phyloP scores from a whole-genome alignment of 1,140 invertebrate species.

The Zaprionus capensis region DNA sequence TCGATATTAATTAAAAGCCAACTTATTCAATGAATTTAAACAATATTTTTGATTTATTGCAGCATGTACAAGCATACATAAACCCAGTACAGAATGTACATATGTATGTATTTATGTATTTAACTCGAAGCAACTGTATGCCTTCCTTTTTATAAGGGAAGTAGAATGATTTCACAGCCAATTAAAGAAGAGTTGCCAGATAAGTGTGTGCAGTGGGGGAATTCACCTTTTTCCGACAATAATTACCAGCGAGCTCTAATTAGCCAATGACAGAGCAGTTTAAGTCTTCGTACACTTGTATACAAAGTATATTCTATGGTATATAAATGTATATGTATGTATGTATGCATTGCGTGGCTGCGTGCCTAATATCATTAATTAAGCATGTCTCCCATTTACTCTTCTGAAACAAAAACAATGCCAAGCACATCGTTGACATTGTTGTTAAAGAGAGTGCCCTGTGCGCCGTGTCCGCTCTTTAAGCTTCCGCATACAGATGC shows the following conservation, averaged over 20 bases:
- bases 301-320: neutral
- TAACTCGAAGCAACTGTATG: too few relatives aligned
- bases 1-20: too few relatives aligned
- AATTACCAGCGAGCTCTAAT: conserved; percentile 64
- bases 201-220: conserved; percentile 22
- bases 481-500: conserved; percentile 29
- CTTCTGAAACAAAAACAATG: conserved; percentile 10
- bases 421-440: conserved; percentile 6
- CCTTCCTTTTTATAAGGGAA: neutral
- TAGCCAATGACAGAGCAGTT: conserved; percentile 71
- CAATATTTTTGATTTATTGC: too few relatives aligned
- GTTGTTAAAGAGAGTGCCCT: conserved; percentile 27
- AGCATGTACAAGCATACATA: too few relatives aligned
- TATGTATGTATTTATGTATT: too few relatives aligned
- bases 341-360: neutral
- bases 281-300: neutral
- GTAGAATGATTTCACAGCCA: conserved; percentile 27
- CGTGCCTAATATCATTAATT: conserved; percentile 45
- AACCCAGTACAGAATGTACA: too few relatives aligned
- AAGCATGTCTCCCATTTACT: conserved; percentile 1
- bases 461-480: conserved; percentile 30
- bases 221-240: conserved; percentile 54
- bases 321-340: neutral
- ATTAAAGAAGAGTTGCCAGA: conserved; percentile 47
- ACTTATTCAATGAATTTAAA: too few relatives aligned